A percentile compares a stretch with the other conserved stretches of the same genome.
Conservation (phyloP, 2,888 invertebrate species). For the Hanleya hanleyi region DNA sequence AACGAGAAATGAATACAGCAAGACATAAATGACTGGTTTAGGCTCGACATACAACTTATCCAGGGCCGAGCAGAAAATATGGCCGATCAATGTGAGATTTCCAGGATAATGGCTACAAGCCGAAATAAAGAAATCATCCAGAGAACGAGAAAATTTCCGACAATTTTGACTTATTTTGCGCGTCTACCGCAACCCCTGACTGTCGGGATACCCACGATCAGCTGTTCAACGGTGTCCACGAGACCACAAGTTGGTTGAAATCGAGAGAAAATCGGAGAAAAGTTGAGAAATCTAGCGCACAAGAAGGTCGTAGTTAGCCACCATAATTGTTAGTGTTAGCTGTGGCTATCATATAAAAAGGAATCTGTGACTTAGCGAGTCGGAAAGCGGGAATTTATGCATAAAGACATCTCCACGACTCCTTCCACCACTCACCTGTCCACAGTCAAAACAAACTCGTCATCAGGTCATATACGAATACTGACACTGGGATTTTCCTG, state of each 20-base stretch:
- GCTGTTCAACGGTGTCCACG: not conserved
- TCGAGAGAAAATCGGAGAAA: not conserved
- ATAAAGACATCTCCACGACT: not conserved
- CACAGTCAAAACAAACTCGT: not conserved
- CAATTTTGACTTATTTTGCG: not conserved
- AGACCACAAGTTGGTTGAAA: not conserved
- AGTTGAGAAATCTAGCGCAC: not conserved
- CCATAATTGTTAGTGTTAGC: slow-evolving; percentile 12
- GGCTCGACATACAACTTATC: slow-evolving; percentile 1
- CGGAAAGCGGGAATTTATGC: slow-evolving; percentile 11
- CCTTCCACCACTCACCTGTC: not conserved
- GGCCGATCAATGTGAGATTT: slow-evolving; percentile 10
- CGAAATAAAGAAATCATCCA: slow-evolving; percentile 6
- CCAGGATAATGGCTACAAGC: slow-evolving; percentile 8
- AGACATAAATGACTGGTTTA: slow-evolving; percentile 3
- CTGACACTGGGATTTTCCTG: too few species aligned
- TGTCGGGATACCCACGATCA: not conserved
- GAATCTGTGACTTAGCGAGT: slow-evolving; percentile 11
- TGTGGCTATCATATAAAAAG: slow-evolving; percentile 11
- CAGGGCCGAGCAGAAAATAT: slow-evolving; percentile 7
- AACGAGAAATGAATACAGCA: not conserved
- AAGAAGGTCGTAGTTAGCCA: slow-evolving; percentile 5
- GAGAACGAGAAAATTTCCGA: not conserved
- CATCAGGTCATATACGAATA: too few species aligned
- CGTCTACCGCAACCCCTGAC: not conserved